These are phyloP conservation scores for Panulirus ornatus DNA, from an alignment of 1,140 invertebrate genomes.

Conservation along the genomic window DNA sequence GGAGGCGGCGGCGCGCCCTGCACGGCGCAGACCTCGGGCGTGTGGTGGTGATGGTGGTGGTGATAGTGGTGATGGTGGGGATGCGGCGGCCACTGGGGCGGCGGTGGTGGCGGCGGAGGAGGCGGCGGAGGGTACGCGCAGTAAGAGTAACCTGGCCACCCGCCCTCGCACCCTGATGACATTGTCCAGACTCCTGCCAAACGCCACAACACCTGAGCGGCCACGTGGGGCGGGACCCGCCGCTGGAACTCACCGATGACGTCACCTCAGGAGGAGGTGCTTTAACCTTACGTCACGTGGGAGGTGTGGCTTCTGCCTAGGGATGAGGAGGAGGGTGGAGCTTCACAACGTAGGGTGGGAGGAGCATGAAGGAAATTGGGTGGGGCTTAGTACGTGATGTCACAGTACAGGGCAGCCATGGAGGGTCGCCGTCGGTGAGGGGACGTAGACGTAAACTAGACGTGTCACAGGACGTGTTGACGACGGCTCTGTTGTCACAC, in stretches of 20 bases:
- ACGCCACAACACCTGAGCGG: constrained; percentile 50
- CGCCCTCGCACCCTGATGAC: constrained; percentile 71
- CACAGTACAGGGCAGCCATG: not conserved
- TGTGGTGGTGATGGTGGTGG: constrained; percentile 57
- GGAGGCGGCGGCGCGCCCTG: constrained; percentile 29
- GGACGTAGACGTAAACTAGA: not conserved
- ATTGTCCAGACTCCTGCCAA: constrained; percentile 69
- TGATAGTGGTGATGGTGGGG: constrained; percentile 50
- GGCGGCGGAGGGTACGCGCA: constrained; percentile 59
- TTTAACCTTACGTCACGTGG: not conserved
- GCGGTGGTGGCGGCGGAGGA: constrained; percentile 53
- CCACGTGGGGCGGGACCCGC: constrained; percentile 27
- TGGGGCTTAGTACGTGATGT: constrained; percentile 21
- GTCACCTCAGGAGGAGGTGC: constrained; percentile 23
- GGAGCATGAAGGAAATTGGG: not conserved
- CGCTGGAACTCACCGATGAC: constrained; percentile 17
- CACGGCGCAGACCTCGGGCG: not conserved
- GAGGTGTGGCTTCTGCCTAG: constrained; percentile 5
- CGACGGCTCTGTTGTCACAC: too few species aligned
- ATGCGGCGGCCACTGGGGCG: constrained; percentile 48
- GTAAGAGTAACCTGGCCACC: constrained; percentile 66
- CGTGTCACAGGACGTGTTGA: not conserved
- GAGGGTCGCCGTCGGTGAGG: not conserved
- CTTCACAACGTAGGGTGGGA: not conserved
- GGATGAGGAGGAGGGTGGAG: constrained; percentile 14